A percentile compares a stretch with the other conserved stretches of the same genome.
phyloP scores from a whole-genome alignment of 1,140 invertebrate species.

The Leptinotarsa defecta region DNA sequence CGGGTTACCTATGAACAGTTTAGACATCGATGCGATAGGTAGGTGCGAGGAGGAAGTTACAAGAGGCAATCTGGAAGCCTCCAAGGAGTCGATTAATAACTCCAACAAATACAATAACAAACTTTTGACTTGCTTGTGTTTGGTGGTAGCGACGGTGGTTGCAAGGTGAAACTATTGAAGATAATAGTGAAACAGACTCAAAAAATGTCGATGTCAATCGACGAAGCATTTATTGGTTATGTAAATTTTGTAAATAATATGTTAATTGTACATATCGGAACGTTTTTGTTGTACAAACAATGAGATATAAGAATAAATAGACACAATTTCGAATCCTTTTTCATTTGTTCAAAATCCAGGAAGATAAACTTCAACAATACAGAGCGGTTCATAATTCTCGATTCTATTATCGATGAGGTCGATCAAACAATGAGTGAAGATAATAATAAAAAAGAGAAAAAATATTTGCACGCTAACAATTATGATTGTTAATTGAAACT shows the following conservation, averaged over 20 bases:
- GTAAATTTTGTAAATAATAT: slow-evolving; percentile 7
- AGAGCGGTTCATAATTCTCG: no score
- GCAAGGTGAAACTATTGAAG: slow-evolving; percentile 18
- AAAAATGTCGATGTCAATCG: neutral
- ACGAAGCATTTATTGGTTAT: neutral
- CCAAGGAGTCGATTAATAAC: slow-evolving; percentile 32
- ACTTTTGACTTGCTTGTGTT: slow-evolving; percentile 9
- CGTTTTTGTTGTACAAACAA: slow-evolving; percentile 6
- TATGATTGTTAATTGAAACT: no score
- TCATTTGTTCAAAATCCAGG: neutral
- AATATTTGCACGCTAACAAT: no score
- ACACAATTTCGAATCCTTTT: neutral
- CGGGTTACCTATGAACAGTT: slow-evolving; percentile 70
- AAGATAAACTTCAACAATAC: no score
- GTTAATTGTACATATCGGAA: slow-evolving; percentile 6
- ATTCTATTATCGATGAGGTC: no score
- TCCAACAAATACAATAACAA: slow-evolving; percentile 1
- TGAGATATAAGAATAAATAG: slow-evolving; percentile 12
- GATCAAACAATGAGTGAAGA: no score
- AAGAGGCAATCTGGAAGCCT: slow-evolving; percentile 66
- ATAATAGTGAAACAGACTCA: neutral
- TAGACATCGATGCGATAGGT: slow-evolving; percentile 71
- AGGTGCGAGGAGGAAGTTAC: slow-evolving; percentile 70
- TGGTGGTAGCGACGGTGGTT: slow-evolving; percentile 8
- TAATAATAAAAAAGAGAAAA: no score